phyloP scores from a whole-genome alignment of 2,797 vertebrate species.

The Cyprinodon diabolis region DNA sequence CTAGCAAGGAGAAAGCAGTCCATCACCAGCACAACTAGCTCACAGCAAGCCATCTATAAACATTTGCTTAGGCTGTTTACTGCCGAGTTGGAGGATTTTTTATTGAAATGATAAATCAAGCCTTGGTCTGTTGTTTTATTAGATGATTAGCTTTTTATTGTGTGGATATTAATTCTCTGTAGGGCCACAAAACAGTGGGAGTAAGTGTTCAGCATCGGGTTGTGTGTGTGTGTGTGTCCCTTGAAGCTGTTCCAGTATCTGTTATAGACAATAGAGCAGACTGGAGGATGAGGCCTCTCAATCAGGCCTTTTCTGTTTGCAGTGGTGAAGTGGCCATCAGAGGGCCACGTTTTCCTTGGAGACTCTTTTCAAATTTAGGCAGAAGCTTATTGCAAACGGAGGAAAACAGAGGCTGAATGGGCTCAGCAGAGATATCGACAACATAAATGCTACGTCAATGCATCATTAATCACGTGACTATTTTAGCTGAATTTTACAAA shows the following conservation, averaged over 20 bases:
- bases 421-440: background rate
- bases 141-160: conserved; percentile 60
- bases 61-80: conserved; percentile 44
- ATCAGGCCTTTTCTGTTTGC: background rate
- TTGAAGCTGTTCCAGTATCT: conserved; percentile 24
- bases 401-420: background rate
- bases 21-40: conserved; percentile 42
- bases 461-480: too few species aligned
- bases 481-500: too few species aligned
- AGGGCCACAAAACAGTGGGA: conserved; percentile 42
- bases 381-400: background rate
- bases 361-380: background rate
- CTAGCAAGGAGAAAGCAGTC: conserved; percentile 11
- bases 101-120: conserved; percentile 58
- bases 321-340: background rate
- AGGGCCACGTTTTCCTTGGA: background rate
- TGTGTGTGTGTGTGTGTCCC: conserved; percentile 10
- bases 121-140: conserved; percentile 52
- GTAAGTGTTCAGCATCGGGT: conserved; percentile 15
- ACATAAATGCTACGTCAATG: too few species aligned
- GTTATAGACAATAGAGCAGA: conserved; percentile 28
- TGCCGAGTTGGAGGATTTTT: conserved; percentile 24
- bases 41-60: conserved; percentile 32
- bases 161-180: conserved; percentile 50
- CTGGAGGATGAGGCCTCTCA: conserved; percentile 5